Evolutionary conservation across 1,140 invertebrate species (phyloP).

Genomic region (Prorops nasuta): DNA sequence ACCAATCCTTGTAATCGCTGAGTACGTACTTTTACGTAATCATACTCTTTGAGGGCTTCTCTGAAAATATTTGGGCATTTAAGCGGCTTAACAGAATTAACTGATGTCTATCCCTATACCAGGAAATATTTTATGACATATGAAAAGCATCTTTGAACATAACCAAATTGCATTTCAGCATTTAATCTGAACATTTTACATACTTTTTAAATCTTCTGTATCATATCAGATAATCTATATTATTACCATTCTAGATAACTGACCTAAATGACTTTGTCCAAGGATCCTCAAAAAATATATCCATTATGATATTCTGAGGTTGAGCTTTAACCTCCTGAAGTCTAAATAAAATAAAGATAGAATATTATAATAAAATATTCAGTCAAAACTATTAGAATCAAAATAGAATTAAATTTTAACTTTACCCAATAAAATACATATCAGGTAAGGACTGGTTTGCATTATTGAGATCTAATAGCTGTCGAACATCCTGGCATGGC

Average conservation of each 20-base stretch:
- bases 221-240: no score
- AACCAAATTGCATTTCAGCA: background rate
- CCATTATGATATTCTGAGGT: slow-evolving; percentile 79
- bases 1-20: slow-evolving; percentile 78
- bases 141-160: background rate
- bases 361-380: background rate
- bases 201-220: no score
- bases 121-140: slow-evolving; percentile 1
- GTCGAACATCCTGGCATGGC: slow-evolving; percentile 68
- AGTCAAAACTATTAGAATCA: background rate
- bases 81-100: slow-evolving; percentile 3
- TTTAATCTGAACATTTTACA: no score
- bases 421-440: slow-evolving; percentile 80
- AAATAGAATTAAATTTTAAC: no score
- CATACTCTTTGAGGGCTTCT: slow-evolving; percentile 65
- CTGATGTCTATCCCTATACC: background rate
- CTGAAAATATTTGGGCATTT: slow-evolving; percentile 55
- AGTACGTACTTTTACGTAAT: slow-evolving; percentile 76
- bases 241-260: no score
- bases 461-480: slow-evolving; percentile 66
- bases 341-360: slow-evolving; percentile 50
- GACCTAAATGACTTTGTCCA: slow-evolving; percentile 75
- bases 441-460: slow-evolving; percentile 68
- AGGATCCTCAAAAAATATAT: slow-evolving; percentile 78
- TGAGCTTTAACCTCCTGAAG: slow-evolving; percentile 88